Percentiles rank a stretch among this genome's conserved stretches.
Conservation (phyloP, 1,140 invertebrate species). For the Aphidius gifuensis region DNA sequence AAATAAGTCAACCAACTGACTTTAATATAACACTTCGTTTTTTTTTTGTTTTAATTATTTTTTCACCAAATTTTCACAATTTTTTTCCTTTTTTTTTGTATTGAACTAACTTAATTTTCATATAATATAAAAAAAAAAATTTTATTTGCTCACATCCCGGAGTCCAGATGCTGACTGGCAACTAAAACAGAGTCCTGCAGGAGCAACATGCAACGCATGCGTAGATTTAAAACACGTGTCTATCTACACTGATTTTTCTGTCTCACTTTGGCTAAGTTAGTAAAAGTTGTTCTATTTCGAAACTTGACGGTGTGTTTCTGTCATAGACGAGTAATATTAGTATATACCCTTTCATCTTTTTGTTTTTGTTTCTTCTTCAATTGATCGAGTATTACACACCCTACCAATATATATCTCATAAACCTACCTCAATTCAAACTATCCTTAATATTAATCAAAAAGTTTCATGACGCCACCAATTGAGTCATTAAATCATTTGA, state of each 20-base stretch:
- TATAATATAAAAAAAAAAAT: constrained; percentile 4
- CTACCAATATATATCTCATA: constrained; percentile 5
- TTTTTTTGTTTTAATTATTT: no score
- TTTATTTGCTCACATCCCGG: constrained; percentile 33
- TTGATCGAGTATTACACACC: no score
- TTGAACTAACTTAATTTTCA: not conserved
- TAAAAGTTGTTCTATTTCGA: constrained; percentile 17
- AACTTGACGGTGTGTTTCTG: not conserved
- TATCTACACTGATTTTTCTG: constrained; percentile 34
- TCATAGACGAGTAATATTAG: no score
- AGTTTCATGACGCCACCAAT: constrained; percentile 24
- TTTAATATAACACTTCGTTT: no score
- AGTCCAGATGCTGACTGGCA: constrained; percentile 46
- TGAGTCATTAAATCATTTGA: constrained; percentile 27
- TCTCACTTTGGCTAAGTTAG: constrained; percentile 1
- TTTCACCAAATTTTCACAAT: no score
- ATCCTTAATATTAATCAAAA: constrained; percentile 27
- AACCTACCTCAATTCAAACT: constrained; percentile 15
- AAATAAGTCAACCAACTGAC: constrained; percentile 5
- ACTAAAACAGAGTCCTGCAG: constrained; percentile 34
- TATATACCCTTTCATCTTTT: not conserved
- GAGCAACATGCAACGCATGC: constrained; percentile 46
- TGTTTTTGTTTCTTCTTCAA: not conserved
- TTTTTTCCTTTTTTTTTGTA: no score
- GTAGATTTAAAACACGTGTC: constrained; percentile 40